Evolutionary conservation across 2,797 vertebrate species (phyloP).

Genomic region (Emydoidea blandingii): DNA sequence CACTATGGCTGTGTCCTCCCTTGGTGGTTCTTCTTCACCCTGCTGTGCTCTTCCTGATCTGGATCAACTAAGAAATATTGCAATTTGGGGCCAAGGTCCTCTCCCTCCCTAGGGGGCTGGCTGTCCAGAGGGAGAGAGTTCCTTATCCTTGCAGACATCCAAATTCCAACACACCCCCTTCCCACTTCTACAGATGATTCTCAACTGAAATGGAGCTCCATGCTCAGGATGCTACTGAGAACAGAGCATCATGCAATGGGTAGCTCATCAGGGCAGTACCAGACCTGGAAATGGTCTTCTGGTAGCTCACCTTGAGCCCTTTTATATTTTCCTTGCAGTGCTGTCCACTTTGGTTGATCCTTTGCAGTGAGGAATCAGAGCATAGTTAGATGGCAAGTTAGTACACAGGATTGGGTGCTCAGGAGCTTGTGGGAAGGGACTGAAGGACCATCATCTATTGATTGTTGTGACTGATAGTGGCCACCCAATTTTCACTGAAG

Average conservation of each 20-base stretch:
- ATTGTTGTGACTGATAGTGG: not conserved
- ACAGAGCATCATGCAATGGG: too few relatives aligned
- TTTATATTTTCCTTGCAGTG: not conserved
- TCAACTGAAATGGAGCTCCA: not conserved
- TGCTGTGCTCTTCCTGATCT: not conserved
- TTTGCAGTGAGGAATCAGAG: too few relatives aligned
- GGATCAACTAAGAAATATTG: not conserved
- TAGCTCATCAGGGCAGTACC: not conserved
- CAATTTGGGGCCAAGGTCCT: too few relatives aligned
- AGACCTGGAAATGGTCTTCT: not conserved
- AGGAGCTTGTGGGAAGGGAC: not conserved
- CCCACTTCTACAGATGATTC: not conserved
- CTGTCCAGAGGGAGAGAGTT: too few relatives aligned
- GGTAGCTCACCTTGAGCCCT: not conserved
- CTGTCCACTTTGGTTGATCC: not conserved
- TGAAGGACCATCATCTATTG: not conserved
- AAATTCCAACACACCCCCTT: not conserved
- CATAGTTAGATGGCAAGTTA: fast-evolving
- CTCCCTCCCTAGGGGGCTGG: too few relatives aligned
- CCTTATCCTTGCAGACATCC: not conserved
- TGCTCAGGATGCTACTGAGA: too few relatives aligned
- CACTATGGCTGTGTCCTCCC: too few relatives aligned
- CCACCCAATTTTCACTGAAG: too few relatives aligned
- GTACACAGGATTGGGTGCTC: fast-evolving
- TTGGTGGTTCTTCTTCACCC: not conserved